Base-by-base conservation (phyloP, 2,888 invertebrate species). In the Chrysolina americana region DNA sequence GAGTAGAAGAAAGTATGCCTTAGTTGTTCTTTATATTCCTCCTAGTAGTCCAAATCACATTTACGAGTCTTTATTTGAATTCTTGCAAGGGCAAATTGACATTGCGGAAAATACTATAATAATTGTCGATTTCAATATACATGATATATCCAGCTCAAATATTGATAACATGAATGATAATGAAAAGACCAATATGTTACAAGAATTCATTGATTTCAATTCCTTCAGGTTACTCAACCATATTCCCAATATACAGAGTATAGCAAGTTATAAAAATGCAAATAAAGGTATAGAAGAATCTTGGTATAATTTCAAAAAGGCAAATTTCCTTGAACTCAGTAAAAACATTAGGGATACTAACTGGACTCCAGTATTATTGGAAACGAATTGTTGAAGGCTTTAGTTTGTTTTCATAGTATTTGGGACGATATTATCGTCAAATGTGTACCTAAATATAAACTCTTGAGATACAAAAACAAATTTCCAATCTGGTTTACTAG, bases 31-130 rank as follows among this genome's bases (percentile, higher is more conserved):
- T 41, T 63, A 63, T 63, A 63, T 63, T 36, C 63, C 63, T 63
- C 63, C 63, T 41, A 63, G 63, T 17, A 63, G 63, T 15, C 41
- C 13, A 36, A 11, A 41, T 63, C 15, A 36, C 13, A 63, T 41
- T 41, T 41, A 63, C 13, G 36, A 63, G 36, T 41, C 41, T 13
- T 8, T 41, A 15, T 63, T 63, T 36, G 41, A 63, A 8, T 63
- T 63, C 36, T n/a, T 63, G 5, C 63, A 63, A 63, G 13, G n/a
- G 63, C 28, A 63, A 41, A 63, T 36, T 4, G 63, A 63, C n/a
- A 36, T 8, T 63, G 13, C 36, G 2, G 36, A 23, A 17, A 13
- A 41, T 63, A 63, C n/a, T 6, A 13, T 15, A 41, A 41, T 63
- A 2, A 41, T 63, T 63, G 63, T 36, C 0, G 63, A 63, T 41